Evolutionary conservation across 1,140 invertebrate species (phyloP).

Genomic region (Scaptomyza hsui): DNA sequence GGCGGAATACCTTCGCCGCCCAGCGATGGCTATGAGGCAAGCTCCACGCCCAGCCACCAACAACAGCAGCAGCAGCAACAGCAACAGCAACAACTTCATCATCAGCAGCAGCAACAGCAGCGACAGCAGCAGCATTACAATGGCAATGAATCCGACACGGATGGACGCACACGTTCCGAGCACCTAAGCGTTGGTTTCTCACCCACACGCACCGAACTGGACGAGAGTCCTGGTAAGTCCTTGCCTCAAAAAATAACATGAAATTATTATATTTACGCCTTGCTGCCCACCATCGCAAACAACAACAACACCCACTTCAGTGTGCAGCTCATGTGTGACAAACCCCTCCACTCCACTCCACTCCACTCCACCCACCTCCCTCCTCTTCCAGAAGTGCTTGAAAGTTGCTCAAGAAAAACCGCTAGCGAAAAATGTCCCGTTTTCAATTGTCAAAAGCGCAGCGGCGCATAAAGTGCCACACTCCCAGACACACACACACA

Average conservation of each 20-base stretch:
- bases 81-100: conserved; percentile 50
- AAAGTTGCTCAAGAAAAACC: conserved; percentile 47
- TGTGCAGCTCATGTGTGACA: conserved; percentile 34
- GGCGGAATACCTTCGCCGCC: conserved; percentile 82
- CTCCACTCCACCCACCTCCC: conserved; percentile 20
- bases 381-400: conserved; percentile 27
- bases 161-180: conserved; percentile 81
- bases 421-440: conserved; percentile 51
- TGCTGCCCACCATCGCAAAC: conserved; percentile 40
- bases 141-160: conserved; percentile 83
- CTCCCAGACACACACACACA: conserved; percentile 35
- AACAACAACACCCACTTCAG: conserved; percentile 30
- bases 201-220: conserved; percentile 80
- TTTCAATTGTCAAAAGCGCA: conserved; percentile 72
- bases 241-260: conserved; percentile 19
- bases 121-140: conserved; percentile 73
- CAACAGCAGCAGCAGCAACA: conserved; percentile 61
- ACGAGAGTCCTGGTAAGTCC: conserved; percentile 83
- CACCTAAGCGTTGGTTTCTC: conserved; percentile 81
- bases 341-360: not conserved
- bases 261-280: conserved; percentile 50
- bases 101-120: conserved; percentile 44
- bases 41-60: conserved; percentile 62
- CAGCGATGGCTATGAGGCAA: conserved; percentile 78
- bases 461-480: conserved; percentile 76